Evolutionary conservation across 2,797 vertebrate species (phyloP).

Genomic region (Agapornis canus): DNA sequence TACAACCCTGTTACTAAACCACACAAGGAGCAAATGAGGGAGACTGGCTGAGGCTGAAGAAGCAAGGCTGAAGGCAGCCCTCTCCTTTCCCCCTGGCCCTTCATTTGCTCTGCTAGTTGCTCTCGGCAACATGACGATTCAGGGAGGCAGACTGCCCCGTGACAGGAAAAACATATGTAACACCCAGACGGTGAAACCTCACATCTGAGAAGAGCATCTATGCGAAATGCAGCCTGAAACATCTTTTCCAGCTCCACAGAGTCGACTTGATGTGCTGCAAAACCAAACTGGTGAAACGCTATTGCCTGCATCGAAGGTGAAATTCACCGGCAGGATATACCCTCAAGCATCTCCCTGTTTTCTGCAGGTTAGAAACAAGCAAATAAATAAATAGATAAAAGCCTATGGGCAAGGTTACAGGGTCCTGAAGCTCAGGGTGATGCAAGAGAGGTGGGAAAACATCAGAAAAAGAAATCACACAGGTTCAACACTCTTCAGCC

Average conservation of each 20-base stretch:
- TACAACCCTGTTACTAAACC: not conserved
- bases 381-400: too few species aligned
- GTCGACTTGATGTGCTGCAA: not conserved
- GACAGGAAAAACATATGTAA: conserved; percentile 38
- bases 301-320: fast-evolving
- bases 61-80: not conserved
- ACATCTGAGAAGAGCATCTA: not conserved
- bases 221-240: not conserved
- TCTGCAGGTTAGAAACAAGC: not conserved
- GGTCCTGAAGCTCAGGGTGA: not conserved
- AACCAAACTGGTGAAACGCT: not conserved
- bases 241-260: not conserved
- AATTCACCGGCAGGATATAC: not conserved
- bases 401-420: not conserved
- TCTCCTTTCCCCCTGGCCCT: not conserved
- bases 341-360: not conserved
- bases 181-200: not conserved
- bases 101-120: not conserved
- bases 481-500: fast-evolving
- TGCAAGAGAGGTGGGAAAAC: not conserved
- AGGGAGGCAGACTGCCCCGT: not conserved
- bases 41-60: fast-evolving
- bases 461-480: not conserved
- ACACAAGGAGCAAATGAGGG: not conserved
- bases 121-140: not conserved